Conservation (phyloP, 2,888 invertebrate species). For the Lomographa bimaculata region DNA sequence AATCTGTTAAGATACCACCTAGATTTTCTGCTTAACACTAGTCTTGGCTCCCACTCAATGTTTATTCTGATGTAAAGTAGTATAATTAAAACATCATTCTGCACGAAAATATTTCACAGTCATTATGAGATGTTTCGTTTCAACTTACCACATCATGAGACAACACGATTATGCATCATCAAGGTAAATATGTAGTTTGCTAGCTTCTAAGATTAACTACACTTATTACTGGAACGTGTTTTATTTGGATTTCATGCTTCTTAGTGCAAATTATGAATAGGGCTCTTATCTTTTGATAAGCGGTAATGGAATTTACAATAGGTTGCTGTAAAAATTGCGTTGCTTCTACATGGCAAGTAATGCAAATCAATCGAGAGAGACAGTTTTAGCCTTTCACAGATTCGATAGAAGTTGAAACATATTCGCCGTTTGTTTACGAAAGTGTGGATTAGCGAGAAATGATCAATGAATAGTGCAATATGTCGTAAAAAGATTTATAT, state of each 20-base stretch:
- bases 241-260: conserved; percentile 24
- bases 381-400: conserved; percentile 2
- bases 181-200: conserved; percentile 42
- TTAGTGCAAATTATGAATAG: conserved; percentile 19
- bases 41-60: conserved; percentile 10
- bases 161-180: conserved; percentile 40
- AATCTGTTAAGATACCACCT: too few species aligned
- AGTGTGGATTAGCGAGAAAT: conserved; percentile 17
- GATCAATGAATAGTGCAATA: conserved; percentile 30
- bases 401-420: too few species aligned
- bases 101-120: conserved; percentile 22
- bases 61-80: conserved; percentile 16
- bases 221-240: conserved; percentile 22
- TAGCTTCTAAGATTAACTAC: conserved; percentile 37
- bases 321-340: conserved; percentile 8
- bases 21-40: too few species aligned
- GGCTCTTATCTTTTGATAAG: conserved; percentile 19
- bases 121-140: conserved; percentile 31
- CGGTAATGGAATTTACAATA: conserved; percentile 11
- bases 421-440: conserved; percentile 13
- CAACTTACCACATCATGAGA: conserved; percentile 30
- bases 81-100: conserved; percentile 21
- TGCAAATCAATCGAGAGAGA: conserved; percentile 1
- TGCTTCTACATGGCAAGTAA: conserved; percentile 6
- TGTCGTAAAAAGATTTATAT: conserved; percentile 28